Evolutionary conservation across 2,797 vertebrate species (phyloP).

Genomic region (Phrynocephalus vlangalii): DNA sequence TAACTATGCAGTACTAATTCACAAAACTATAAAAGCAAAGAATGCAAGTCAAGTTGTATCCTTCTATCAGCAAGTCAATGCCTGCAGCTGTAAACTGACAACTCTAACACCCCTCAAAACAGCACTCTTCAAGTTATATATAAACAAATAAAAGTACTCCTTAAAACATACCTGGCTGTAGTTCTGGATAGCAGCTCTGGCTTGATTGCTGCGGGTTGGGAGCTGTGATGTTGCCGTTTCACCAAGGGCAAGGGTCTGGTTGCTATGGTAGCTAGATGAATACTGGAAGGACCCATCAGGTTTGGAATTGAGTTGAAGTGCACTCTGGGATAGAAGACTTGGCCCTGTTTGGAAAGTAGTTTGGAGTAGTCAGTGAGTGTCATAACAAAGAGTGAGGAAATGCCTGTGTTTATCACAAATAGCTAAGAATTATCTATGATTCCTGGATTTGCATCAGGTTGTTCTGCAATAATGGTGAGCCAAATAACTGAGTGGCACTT

Average conservation of each 20-base stretch:
- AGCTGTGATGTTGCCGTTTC: conserved; percentile 89
- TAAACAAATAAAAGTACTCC: fast-evolving
- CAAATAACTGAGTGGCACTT: conserved; percentile 36
- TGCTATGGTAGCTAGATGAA: conserved; percentile 98
- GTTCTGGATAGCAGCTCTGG: conserved; percentile 91
- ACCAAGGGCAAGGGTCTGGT: conserved; percentile 95
- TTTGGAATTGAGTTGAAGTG: conserved; percentile 98
- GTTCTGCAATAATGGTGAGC: conserved; percentile 62
- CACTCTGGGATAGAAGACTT: conserved; percentile 96
- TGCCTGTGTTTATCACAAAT: conserved; percentile 83
- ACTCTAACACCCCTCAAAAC: neutral
- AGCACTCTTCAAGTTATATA: neutral
- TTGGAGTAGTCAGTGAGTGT: conserved; percentile 87
- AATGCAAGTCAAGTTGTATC: neutral
- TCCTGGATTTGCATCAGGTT: conserved; percentile 68
- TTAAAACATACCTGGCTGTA: conserved; percentile 93
- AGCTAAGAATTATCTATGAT: conserved; percentile 75
- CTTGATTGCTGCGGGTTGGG: conserved; percentile 86
- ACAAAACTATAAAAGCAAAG: neutral
- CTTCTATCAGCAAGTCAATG: fast-evolving
- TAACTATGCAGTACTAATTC: conserved; percentile 15
- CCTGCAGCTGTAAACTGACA: neutral
- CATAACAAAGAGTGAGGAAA: conserved; percentile 80
- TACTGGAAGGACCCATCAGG: conserved; percentile 98
- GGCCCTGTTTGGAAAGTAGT: conserved; percentile 86